These are phyloP conservation scores for Orchestia grillus DNA, from an alignment of 1,140 invertebrate species.

Conservation along the genomic window DNA sequence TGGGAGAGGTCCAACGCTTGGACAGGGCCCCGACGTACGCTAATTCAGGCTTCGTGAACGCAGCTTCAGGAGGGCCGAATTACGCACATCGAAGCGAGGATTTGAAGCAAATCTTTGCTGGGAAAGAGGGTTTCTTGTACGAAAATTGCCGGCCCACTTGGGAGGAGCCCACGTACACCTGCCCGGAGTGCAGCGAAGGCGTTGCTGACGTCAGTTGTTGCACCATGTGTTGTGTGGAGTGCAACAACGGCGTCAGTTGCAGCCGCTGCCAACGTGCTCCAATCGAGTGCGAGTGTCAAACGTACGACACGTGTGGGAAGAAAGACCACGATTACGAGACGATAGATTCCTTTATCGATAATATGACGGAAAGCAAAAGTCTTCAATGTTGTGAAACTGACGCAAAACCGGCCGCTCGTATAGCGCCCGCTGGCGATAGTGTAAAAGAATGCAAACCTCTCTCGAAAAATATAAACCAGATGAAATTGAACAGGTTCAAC, in stretches of 20 bases:
- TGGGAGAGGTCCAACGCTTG: no score
- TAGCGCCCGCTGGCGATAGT: no score
- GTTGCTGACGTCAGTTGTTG: not conserved
- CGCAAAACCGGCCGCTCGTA: not conserved
- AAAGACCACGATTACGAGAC: not conserved
- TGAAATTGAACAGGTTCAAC: not conserved
- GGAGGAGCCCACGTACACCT: not conserved
- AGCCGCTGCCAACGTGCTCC: not conserved
- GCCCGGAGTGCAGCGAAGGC: not conserved
- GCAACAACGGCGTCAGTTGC: not conserved
- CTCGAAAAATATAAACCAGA: not conserved
- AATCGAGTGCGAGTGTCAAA: no score
- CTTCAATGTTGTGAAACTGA: no score
- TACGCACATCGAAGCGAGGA: not conserved
- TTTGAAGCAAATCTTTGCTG: no score
- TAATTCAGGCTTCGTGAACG: not conserved
- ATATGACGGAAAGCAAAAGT: not conserved
- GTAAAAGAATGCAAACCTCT: no score
- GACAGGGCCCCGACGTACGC: not conserved
- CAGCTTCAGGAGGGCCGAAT: not conserved
- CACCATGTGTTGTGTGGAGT: not conserved
- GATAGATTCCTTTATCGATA: not conserved
- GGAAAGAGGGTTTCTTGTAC: not conserved
- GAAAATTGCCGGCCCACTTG: not conserved
- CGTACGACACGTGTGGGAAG: not conserved